Base-by-base conservation (phyloP, 2,888 invertebrate genomes). In the Eristalis intricaria region DNA sequence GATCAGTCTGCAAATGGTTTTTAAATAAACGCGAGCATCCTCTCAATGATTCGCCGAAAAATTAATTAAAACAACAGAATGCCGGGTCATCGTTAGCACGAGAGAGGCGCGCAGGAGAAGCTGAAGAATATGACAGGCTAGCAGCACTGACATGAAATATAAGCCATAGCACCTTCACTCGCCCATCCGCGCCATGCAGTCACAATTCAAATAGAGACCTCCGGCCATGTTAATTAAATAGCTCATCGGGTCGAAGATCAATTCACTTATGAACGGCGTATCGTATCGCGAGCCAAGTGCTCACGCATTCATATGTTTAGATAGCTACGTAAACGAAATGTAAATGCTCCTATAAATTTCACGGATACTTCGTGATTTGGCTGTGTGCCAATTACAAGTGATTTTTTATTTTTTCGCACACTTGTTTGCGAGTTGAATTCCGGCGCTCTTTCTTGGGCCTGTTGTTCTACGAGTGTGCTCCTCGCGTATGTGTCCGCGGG, bases 161-260 rank as follows among this genome's bases (percentile, higher is more conserved):
- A 50, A 50, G 19, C 50, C 50, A 50, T 19, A 50, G 8, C 19
- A 23, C 32, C 26, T 32, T 29, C 8, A 32, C 26, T 32, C n/a
- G 63, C 3, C 32, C n/a, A 10, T 7, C 63, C 8, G n/a, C n/a
- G 61, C 15, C 29, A 15, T 32, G 13, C n/a, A n/a, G 0, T 19
- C 22, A 10, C 15, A 63, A 32, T 13, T 63, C 29, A 19, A 50
- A 50, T 63, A 26, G 63, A 23, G 29, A 63, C 29, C 63, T n/a
- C n/a, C 40, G 13, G 7, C 58, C 22, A n/a, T 32, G 69, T 43
- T 61, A 11, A 68, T 68, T 40, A 68, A 76, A 13, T 11, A 79
- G 69, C 74, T 75, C 69, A 75, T 69, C 50, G 38, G 84, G 74
- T 84, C 84, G 75, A 69, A 74, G 79, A 22, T 79, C 64, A 84